These are phyloP conservation scores for Ricordea florida DNA, from an alignment of 92 coral and sea anemone species.

Conservation along the genomic window DNA sequence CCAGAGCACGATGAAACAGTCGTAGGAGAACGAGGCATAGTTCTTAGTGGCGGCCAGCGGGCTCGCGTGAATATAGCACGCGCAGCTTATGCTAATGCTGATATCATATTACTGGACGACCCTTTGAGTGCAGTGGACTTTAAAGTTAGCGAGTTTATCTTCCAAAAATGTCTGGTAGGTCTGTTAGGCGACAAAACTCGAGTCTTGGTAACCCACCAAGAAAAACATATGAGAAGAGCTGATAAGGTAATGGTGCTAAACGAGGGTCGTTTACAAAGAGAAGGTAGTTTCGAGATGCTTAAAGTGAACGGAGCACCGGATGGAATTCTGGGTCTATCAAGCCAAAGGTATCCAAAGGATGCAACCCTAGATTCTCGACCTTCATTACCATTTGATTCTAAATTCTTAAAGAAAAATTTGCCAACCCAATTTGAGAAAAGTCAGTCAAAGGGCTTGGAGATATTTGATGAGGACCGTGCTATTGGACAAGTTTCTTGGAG, in stretches of 20 bases:
- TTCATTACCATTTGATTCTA: too few relatives aligned
- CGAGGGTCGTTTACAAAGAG: not conserved
- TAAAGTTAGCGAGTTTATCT: not conserved
- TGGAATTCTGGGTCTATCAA: not conserved
- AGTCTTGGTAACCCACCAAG: not conserved
- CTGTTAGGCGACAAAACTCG: not conserved
- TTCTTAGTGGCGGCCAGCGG: not conserved
- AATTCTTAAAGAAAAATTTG: too few relatives aligned
- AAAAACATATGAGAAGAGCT: not conserved
- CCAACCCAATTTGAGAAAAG: too few relatives aligned
- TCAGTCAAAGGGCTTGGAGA: not conserved
- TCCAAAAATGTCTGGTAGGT: not conserved
- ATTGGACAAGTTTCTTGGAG: not conserved
- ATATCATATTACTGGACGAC: not conserved
- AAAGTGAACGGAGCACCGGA: not conserved
- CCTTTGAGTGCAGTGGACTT: slow-evolving; percentile 10
- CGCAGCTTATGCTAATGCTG: slow-evolving; percentile 7
- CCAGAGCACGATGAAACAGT: not conserved
- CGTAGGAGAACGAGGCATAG: not conserved
- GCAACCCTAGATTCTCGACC: too few relatives aligned
- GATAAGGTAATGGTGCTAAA: too few relatives aligned
- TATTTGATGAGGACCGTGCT: not conserved
- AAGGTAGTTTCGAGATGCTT: not conserved
- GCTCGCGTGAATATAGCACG: not conserved
- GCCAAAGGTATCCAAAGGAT: not conserved